Base-by-base conservation (phyloP, 2,888 invertebrate genomes). In the Adelphocoris suturalis region DNA sequence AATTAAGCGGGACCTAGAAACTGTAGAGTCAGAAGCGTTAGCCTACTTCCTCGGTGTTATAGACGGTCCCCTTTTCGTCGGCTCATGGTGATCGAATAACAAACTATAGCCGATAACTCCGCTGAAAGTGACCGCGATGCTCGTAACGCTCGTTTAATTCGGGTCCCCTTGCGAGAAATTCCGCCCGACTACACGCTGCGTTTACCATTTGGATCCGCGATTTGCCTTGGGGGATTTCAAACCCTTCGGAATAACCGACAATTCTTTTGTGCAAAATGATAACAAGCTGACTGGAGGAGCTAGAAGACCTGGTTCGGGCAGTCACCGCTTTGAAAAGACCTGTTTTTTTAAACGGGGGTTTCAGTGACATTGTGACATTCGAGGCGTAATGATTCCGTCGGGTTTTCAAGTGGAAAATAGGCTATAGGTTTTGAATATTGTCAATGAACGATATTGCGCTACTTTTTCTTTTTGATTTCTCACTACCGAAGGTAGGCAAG, bases 201-300 rank as follows among this genome's bases (percentile, higher is more conserved):
- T 68, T 68, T 23, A 68, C 68, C 68, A 23, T 68, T 68, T 68
- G 23, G 68, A 68, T 68, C 27, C 68, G 68, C 68, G 68, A 68
- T 23, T 68, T 23, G 27, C 11, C 68, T 23, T 68, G 68, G 23
- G 1, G 19, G 68, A 27, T n/a, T 68, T 68, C 23, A 12, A 4
- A 68, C 12, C n/a, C 27, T 7, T 23, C 12, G 68, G 9, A 68
- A 68, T 23, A 68, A 68, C 68, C 68, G 68, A 68, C 68, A 68
- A 68, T 68, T 68, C 68, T 68, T 68, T 68, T 68, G 68, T 68
- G 7, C 23, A n/a, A 68, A 68, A 23, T 68, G 68, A 23, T 68
- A 68, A 68, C 68, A 12, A 68, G 23, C 19, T 16, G 1, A 12
- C 5, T 7, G 52, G 57, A 16, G 16, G n/a, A 57, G 14, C n/a